These are phyloP conservation scores for Oophaga pumilio DNA, from an alignment of 2,113 vertebrate species.

Conservation along the genomic window DNA sequence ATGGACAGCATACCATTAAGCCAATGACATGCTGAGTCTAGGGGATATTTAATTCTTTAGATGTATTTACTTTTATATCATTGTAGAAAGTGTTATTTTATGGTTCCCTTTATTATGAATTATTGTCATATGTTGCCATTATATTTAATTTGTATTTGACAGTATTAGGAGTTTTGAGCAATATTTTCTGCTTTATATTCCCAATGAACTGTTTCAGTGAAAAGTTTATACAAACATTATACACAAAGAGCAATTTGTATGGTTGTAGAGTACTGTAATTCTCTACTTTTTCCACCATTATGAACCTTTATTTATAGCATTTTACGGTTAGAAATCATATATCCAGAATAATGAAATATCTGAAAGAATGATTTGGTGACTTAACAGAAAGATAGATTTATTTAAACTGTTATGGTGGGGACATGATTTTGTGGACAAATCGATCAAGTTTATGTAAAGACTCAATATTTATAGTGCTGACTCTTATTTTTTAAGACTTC, in stretches of 20 bases:
- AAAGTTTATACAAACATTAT: background rate
- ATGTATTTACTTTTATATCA: background rate
- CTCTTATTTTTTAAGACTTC: too few relatives aligned
- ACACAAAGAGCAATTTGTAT: background rate
- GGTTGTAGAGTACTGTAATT: background rate
- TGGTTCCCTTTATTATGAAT: background rate
- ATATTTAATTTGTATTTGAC: background rate
- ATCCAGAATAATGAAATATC: too few relatives aligned
- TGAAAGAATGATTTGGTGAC: too few relatives aligned
- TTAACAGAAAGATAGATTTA: too few relatives aligned
- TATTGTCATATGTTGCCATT: background rate
- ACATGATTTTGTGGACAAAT: too few relatives aligned
- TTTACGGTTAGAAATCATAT: too few relatives aligned
- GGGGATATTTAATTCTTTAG: constrained; percentile 29
- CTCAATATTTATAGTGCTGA: too few relatives aligned
- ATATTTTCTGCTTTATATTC: background rate
- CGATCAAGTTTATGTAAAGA: too few relatives aligned
- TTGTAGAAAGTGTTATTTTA: constrained; percentile 9
- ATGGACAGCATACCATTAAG: constrained; percentile 5
- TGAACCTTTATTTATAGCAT: too few relatives aligned
- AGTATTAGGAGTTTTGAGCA: background rate
- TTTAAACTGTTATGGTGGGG: too few relatives aligned
- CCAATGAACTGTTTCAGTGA: background rate
- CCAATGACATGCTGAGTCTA: background rate
- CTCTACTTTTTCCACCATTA: background rate